Evolutionary conservation across 2,797 vertebrate species (phyloP), one percentile per base, ranked within the genome.

Genomic region (Cephalopachus bancanus): DNA sequence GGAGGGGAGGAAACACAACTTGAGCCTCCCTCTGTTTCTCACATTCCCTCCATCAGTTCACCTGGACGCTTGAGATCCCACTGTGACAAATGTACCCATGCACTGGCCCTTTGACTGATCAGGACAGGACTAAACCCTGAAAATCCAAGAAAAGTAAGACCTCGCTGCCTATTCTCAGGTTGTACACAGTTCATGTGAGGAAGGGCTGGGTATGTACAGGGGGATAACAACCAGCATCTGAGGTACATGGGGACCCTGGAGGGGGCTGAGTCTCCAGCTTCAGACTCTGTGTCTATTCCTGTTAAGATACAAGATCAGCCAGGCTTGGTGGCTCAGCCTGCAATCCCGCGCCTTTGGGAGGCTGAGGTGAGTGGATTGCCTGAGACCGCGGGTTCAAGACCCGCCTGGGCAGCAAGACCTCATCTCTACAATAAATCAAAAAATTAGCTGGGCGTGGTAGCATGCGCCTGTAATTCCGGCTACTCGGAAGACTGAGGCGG

Each of bases 141-240:
- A 9, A n/a, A 75, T 26, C 69, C 55, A 71, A 49, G 69, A 15
- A 37, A 49, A 59, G 89, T 19, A 10, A 76, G 86, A 44, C 16
- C 14, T 71, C 2, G 12, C 1, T 15, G 24, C 10, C 53, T 26
- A 17, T 16, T 30, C 15, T 30, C 4, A 4, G 26, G 16, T 0
- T 3, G 3, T 1, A 0, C 9, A n/a, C 2, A 24, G 24, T n/a
- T 88, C 11, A 20, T 22, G 12, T 53, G 33, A 51, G 44, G n/a
- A 44, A 62, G 62, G 33, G 60, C 5, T 6, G 60, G 67, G 33
- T 2, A 0, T 22, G 33, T 37, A 44, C 0, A 55, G 16, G 7
- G 22, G 15, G 2, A 10, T 5, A 10, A 67, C 3, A 10, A n/a
- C 30, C 28, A 30, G 30, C 24, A 20, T 30, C 37, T 2, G 5